Percentiles rank a stretch among this genome's conserved stretches.
Conservation (phyloP, 2,113 vertebrate species). For the Protomyctophum bolini region DNA sequence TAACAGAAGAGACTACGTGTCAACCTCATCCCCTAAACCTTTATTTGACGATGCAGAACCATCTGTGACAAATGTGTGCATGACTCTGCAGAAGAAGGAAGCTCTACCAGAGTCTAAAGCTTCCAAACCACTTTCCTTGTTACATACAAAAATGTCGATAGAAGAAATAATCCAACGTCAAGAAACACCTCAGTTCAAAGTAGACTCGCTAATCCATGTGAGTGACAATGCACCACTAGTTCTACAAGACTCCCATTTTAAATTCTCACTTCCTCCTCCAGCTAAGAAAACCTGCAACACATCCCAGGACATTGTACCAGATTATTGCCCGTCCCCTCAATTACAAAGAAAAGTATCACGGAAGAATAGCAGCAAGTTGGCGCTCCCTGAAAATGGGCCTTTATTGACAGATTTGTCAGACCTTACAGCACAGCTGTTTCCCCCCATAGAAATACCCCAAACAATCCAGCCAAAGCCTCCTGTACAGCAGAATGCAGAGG, state of each 20-base stretch:
- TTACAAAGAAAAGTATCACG: slow-evolving; percentile 80
- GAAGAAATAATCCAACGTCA: slow-evolving; percentile 33
- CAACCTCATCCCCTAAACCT: slow-evolving; percentile 35
- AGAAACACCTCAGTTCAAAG: slow-evolving; percentile 42
- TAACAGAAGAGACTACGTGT: slow-evolving; percentile 27
- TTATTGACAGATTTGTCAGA: slow-evolving; percentile 68
- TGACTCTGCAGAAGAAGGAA: slow-evolving; percentile 42
- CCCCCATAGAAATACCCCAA: slow-evolving; percentile 66
- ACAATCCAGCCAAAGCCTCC: slow-evolving; percentile 48
- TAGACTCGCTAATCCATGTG: slow-evolving; percentile 33
- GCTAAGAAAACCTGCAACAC: slow-evolving; percentile 80
- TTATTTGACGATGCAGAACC: slow-evolving; percentile 39
- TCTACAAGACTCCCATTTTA: slow-evolving; percentile 56
- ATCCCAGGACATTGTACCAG: slow-evolving; percentile 73
- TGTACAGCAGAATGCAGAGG: slow-evolving; percentile 15
- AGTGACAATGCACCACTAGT: slow-evolving; percentile 22
- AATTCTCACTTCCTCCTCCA: slow-evolving; percentile 77
- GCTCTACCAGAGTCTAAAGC: slow-evolving; percentile 14
- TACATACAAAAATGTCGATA: slow-evolving; percentile 14
- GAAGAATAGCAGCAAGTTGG: slow-evolving; percentile 64
- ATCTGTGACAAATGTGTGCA: slow-evolving; percentile 21
- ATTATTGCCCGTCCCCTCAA: slow-evolving; percentile 76
- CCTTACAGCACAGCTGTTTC: slow-evolving; percentile 66
- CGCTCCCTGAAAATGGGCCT: slow-evolving; percentile 68
- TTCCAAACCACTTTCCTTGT: slow-evolving; percentile 12